Conservation (phyloP, 2,113 vertebrate genomes). For the Charadrius vociferus region DNA sequence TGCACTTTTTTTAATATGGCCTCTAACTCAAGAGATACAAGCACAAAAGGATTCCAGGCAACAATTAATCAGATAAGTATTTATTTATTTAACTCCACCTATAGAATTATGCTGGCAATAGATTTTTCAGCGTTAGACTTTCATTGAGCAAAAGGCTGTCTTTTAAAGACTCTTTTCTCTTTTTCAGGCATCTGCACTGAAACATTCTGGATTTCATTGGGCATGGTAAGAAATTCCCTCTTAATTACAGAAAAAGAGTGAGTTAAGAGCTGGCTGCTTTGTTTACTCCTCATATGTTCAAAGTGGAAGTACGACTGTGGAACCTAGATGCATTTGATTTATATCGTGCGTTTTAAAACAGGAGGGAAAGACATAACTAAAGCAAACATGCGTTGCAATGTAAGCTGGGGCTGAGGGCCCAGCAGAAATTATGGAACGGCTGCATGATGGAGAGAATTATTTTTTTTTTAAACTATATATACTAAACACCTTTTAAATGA, state of each 20-base stretch:
- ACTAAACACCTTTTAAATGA: neutral
- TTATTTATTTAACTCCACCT: conserved; percentile 73
- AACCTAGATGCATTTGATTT: neutral
- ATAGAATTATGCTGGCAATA: conserved; percentile 54
- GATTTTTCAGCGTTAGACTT: conserved; percentile 20
- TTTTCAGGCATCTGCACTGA: conserved; percentile 49
- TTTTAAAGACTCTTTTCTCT: conserved; percentile 52
- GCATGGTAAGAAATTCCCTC: conserved; percentile 57
- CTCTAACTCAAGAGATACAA: conserved; percentile 70
- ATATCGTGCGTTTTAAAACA: neutral
- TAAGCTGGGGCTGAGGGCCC: neutral
- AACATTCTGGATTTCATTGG: conserved; percentile 42
- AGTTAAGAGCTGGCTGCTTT: neutral
- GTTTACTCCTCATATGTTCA: neutral
- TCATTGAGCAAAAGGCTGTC: neutral
- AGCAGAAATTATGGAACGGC: neutral
- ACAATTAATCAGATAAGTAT: conserved; percentile 73
- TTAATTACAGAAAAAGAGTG: conserved; percentile 1
- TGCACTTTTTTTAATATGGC: conserved; percentile 48
- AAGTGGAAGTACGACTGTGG: neutral
- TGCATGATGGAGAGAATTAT: neutral
- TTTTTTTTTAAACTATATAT: neutral
- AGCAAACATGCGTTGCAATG: neutral
- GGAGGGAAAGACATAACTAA: neutral
- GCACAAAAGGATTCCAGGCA: conserved; percentile 72